Percentiles rank a stretch among this genome's conserved stretches.
Evolutionary conservation across 2,888 invertebrate species (phyloP).

Genomic region (Drosophila borborema): DNA sequence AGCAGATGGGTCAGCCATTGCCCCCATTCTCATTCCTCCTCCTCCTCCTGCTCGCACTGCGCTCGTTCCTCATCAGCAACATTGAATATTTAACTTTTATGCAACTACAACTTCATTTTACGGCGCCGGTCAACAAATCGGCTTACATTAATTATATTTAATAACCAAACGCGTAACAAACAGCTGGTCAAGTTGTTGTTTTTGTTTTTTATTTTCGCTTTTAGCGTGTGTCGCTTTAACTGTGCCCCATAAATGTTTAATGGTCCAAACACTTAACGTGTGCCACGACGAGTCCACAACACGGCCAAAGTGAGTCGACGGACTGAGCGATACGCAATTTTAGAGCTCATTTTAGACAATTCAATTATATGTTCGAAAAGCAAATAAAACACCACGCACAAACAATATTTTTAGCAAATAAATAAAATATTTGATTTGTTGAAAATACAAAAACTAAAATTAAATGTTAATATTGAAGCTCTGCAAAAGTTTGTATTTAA

Average conservation of each 20-base stretch:
- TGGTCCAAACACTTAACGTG: slow-evolving; percentile 61
- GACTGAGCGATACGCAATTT: not conserved
- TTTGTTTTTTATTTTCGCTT: not conserved
- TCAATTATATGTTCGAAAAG: not conserved
- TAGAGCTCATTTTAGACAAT: not conserved
- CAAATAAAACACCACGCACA: not conserved
- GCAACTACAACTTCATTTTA: slow-evolving; percentile 71
- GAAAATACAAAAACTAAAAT: not conserved
- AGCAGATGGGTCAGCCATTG: slow-evolving; percentile 52
- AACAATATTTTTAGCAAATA: not conserved
- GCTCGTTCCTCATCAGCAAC: slow-evolving; percentile 2
- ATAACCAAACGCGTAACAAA: slow-evolving; percentile 59
- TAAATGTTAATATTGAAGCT: not conserved
- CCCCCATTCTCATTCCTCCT: not conserved
- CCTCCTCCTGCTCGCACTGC: not conserved
- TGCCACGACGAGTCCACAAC: slow-evolving; percentile 8
- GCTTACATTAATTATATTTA: slow-evolving; percentile 74
- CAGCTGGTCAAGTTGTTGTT: slow-evolving; percentile 52
- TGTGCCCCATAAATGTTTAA: slow-evolving; percentile 67
- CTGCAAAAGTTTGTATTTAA: too few species aligned
- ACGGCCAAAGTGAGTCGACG: too few species aligned
- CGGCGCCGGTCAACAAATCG: slow-evolving; percentile 65
- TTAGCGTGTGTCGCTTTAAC: slow-evolving; percentile 60
- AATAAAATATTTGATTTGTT: not conserved
- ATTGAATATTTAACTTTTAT: slow-evolving; percentile 52